Evolutionary conservation across 2,888 invertebrate species (phyloP), one percentile per base, ranked within the genome.

Genomic region (Orthosia incerta): DNA sequence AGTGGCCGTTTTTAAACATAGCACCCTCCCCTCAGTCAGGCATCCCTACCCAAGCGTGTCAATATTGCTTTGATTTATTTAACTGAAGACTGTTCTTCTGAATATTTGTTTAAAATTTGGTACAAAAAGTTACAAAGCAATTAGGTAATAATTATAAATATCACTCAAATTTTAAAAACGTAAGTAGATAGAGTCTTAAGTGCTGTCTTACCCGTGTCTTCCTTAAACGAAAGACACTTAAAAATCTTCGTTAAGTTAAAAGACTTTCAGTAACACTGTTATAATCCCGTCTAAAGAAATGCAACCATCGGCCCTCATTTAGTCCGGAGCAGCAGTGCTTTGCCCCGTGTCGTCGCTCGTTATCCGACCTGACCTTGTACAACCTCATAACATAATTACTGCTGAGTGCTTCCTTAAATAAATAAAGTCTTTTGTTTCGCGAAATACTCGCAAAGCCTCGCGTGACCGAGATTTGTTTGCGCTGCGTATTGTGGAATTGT

Each of bases 401-500:
- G 82, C 86, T 86, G 89, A 93, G 93, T 93, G 93, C 91, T 93
- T 90, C 90, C 89, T 88, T 90, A 90, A 91, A 91, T 92, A 92
- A 91, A 93, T 91, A 92, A 91, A 90, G 87, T 90, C 89, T 89
- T 91, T 92, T 92, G 91, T 93, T 90, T 89, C 87, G 84, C 85
- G 79, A 89, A 92, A 90, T 90, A 87, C 45, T 79, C 50, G 53
- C 50, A 64, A 89, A 88, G 85, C 82, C 86, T 89, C 64, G 83
- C 83, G 80, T 84, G 84, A 84, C 80, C 70, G 77, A 87, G 89
- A 89, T 89, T 90, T 88, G 87, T 85, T 86, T 85, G 77, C 81
- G 76, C 63, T 57, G 18, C 56, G 71, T 79, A 77, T 77, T 81
- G 72, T 73, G 65, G 50, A 68, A 87, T 81, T 83, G 80, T 79